Evolutionary conservation across 92 coral and sea anemone species (phyloP).

Genomic region (Heteractis magnifica): DNA sequence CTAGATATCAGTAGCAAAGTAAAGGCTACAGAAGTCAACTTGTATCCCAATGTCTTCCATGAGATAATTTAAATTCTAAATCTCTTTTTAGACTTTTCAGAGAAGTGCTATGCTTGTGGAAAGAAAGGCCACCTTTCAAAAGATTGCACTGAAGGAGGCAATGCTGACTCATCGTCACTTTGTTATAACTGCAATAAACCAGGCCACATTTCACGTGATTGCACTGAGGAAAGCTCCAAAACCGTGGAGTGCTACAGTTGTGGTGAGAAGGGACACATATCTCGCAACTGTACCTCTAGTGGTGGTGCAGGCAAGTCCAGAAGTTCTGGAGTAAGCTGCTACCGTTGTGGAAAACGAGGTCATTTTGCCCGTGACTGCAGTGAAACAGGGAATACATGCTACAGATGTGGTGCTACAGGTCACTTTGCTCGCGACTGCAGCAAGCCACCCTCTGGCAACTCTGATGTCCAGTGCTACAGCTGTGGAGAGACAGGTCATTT

Average conservation of each 20-base stretch:
- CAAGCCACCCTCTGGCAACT: constrained; percentile 22
- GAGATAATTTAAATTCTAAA: neutral
- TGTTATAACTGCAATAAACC: constrained; percentile 73
- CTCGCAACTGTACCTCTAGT: constrained; percentile 69
- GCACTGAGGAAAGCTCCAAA: constrained; percentile 34
- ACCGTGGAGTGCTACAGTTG: constrained; percentile 72
- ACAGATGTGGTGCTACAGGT: constrained; percentile 62
- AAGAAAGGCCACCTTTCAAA: constrained; percentile 66
- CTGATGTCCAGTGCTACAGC: constrained; percentile 56
- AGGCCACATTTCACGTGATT: constrained; percentile 54
- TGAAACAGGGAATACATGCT: constrained; percentile 25
- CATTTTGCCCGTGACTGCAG: constrained; percentile 89
- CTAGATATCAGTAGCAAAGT: too few species aligned
- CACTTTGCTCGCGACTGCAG: constrained; percentile 67
- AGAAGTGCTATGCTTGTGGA: constrained; percentile 76
- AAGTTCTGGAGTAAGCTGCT: constrained; percentile 30
- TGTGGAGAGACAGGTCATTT: constrained; percentile 83
- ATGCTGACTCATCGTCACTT: constrained; percentile 1
- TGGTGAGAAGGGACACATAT: constrained; percentile 71
- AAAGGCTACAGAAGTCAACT: too few species aligned
- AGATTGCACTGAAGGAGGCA: constrained; percentile 59
- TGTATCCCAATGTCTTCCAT: too few species aligned
- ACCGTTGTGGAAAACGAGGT: constrained; percentile 74
- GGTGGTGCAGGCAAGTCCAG: neutral
- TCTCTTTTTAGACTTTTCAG: constrained; percentile 14